phyloP scores from a whole-genome alignment of 2,113 vertebrate genomes.

The Tapirus terrestris region DNA sequence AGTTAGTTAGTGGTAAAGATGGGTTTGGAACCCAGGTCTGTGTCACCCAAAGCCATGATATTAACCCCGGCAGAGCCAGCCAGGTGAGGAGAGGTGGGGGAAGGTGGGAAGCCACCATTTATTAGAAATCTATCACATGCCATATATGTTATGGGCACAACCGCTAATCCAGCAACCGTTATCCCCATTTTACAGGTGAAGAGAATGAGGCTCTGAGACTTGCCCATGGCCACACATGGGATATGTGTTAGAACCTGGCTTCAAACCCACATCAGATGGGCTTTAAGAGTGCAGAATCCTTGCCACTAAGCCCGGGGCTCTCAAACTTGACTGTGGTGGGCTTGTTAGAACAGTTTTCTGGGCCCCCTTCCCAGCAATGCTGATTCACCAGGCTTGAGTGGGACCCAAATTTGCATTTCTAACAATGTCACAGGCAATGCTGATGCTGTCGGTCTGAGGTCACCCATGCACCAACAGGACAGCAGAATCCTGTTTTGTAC shows the following conservation, averaged over 20 bases:
- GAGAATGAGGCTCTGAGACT: background rate
- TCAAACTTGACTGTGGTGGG: background rate
- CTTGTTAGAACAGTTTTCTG: background rate
- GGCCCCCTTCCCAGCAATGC: background rate
- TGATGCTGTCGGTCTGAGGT: background rate
- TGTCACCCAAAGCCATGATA: background rate
- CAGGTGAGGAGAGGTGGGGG: background rate
- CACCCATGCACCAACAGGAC: no score
- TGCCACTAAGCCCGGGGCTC: no score
- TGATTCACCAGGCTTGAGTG: background rate
- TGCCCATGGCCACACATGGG: background rate
- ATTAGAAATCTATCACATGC: background rate
- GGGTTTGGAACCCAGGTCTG: background rate
- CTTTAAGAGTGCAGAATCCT: background rate
- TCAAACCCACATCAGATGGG: background rate
- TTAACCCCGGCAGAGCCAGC: no score
- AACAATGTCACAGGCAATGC: background rate
- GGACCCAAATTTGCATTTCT: background rate
- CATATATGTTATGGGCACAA: background rate
- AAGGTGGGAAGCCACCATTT: background rate
- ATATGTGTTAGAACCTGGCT: background rate
- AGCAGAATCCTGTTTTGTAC: background rate
- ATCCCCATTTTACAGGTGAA: background rate
- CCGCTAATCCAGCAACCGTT: background rate
- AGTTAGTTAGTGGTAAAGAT: background rate